These are phyloP conservation scores for Elephas maximus DNA, from an alignment of 2,113 vertebrate species.

Conservation along the genomic window DNA sequence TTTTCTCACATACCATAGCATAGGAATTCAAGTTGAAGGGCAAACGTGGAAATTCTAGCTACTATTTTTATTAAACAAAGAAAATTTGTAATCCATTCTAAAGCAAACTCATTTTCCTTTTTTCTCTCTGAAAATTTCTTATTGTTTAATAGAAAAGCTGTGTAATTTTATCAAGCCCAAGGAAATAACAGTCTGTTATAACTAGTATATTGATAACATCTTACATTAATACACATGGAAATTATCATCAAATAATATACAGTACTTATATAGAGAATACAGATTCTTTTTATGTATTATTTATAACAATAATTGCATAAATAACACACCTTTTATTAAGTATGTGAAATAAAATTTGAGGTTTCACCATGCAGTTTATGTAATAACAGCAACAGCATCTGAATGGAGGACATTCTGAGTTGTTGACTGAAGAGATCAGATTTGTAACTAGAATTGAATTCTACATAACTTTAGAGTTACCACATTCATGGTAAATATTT, in stretches of 20 bases:
- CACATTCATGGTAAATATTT: conserved; percentile 50
- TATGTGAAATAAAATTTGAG: conserved; percentile 34
- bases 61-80: conserved; percentile 42
- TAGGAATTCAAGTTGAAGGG: not conserved
- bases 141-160: not conserved
- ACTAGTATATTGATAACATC: not conserved
- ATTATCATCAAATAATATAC: not conserved
- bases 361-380: not conserved
- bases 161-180: conserved; percentile 11
- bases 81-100: conserved; percentile 33
- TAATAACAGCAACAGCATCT: not conserved
- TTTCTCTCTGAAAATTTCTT: conserved; percentile 9
- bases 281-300: not conserved
- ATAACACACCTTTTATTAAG: not conserved
- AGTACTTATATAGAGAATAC: not conserved
- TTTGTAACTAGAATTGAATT: conserved; percentile 40
- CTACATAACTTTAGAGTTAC: not conserved
- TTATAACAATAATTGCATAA: conserved; percentile 22
- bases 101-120: conserved; percentile 34
- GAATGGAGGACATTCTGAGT: not conserved
- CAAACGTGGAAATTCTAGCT: conserved; percentile 14
- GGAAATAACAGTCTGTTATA: conserved; percentile 16
- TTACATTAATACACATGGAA: conserved; percentile 22
- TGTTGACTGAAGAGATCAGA: not conserved
- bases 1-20: not conserved